Conservation (phyloP, 2,888 invertebrate species). For the Chironomus riparius region DNA sequence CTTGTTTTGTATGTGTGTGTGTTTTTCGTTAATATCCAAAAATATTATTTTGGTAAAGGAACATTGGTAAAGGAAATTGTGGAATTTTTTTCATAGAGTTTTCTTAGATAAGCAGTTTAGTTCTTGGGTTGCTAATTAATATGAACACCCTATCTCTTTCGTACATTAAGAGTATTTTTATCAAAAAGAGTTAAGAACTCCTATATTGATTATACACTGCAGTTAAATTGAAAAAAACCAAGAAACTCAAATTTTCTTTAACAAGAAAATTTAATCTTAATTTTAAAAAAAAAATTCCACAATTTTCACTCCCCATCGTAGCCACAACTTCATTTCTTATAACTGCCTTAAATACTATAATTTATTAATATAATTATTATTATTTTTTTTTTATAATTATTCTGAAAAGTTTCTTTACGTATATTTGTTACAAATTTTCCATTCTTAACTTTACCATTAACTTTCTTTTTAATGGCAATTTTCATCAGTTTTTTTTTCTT, state of each 20-base stretch:
- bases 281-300: not conserved
- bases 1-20: not conserved
- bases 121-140: no score
- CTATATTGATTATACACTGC: no score
- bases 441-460: not conserved
- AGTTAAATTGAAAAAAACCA: no score
- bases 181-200: no score
- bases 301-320: not conserved
- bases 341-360: not conserved
- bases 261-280: no score
- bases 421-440: constrained; percentile 19
- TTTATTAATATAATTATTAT: no score
- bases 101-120: no score
- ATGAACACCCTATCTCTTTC: no score
- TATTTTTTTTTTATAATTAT: no score
- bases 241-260: no score
- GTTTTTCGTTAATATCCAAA: not conserved
- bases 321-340: not conserved
- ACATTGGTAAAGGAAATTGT: not conserved
- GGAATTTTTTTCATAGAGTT: not conserved
- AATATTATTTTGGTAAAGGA: not conserved
- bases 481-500: not conserved
- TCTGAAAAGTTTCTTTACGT: constrained; percentile 15
- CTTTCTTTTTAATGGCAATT: not conserved
- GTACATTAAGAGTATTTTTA: no score